A percentile compares a stretch with the other conserved stretches of the same genome.
phyloP scores from a whole-genome alignment of 2,888 invertebrate species.

The Lycaena phlaeas region DNA sequence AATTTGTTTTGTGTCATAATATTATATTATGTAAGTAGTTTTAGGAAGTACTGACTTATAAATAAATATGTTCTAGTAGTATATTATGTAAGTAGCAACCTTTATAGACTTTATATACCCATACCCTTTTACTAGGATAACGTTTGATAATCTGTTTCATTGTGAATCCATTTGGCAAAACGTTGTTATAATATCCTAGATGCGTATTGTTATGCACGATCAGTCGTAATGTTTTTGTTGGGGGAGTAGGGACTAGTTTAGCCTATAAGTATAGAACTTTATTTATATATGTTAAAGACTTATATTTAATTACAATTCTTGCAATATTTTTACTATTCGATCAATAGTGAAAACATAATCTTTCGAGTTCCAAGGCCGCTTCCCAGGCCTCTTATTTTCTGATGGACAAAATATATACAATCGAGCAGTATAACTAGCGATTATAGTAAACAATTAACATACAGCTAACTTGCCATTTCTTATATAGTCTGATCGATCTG shows the following conservation, averaged over 20 bases:
- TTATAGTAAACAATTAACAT: no score
- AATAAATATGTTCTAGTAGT: neutral
- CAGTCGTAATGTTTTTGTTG: neutral
- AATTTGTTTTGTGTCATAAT: neutral
- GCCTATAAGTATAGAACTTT: neutral
- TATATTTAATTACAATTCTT: neutral
- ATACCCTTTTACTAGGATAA: neutral
- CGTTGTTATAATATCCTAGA: neutral
- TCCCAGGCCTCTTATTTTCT: no score
- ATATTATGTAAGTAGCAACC: neutral
- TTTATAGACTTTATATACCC: neutral
- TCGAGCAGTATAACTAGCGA: no score
- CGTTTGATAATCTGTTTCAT: neutral
- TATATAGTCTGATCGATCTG: no score
- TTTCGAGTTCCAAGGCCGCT: no score
- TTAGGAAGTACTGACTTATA: slow-evolving; percentile 5
- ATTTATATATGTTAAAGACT: neutral
- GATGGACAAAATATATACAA: no score
- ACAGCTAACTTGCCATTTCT: no score
- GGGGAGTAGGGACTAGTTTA: neutral
- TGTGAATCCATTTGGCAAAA: neutral
- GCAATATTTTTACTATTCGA: neutral
- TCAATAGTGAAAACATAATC: neutral
- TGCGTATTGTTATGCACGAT: neutral
- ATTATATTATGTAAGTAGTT: no score